Conservation (phyloP, 2,113 vertebrate species). For the Pungitius pungitius region DNA sequence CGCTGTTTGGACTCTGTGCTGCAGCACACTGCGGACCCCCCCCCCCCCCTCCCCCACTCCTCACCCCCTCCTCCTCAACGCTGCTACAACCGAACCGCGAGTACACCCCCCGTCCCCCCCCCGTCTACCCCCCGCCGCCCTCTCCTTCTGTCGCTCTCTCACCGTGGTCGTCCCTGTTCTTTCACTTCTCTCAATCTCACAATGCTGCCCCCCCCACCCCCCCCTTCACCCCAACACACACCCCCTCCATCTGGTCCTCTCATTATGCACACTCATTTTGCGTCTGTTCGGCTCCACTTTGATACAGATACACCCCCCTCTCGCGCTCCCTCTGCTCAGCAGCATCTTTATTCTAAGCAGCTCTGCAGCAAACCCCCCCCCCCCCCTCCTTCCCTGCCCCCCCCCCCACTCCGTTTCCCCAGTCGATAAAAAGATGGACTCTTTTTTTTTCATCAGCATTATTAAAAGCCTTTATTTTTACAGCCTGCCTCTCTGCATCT, state of each 20-base stretch:
- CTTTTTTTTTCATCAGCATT: constrained; percentile 58
- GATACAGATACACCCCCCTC: constrained; percentile 3
- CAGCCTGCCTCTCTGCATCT: constrained; percentile 32
- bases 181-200: constrained; percentile 11
- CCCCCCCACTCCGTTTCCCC: constrained; percentile 41
- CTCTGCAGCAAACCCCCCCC: constrained; percentile 56
- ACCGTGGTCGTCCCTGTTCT: constrained; percentile 39
- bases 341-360: constrained; percentile 51
- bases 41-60: background rate
- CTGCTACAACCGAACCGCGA: constrained; percentile 34
- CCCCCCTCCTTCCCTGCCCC: too few relatives aligned
- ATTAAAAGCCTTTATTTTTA: constrained; percentile 63
- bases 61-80: background rate
- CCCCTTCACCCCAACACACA: background rate
- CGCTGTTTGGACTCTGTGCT: constrained; percentile 30
- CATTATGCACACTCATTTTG: constrained; percentile 41
- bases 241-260: constrained; percentile 50
- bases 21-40: constrained; percentile 53
- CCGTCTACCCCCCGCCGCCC: constrained; percentile 2
- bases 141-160: constrained; percentile 51
- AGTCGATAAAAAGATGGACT: constrained; percentile 61
- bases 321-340: constrained; percentile 30
- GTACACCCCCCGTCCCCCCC: constrained; percentile 11
- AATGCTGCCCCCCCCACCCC: background rate
- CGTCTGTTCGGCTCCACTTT: constrained; percentile 56